Percentiles rank a stretch among this genome's conserved stretches.
Evolutionary conservation across 2,797 vertebrate genomes (phyloP).

Genomic region (Hippoglossus hippoglossus): DNA sequence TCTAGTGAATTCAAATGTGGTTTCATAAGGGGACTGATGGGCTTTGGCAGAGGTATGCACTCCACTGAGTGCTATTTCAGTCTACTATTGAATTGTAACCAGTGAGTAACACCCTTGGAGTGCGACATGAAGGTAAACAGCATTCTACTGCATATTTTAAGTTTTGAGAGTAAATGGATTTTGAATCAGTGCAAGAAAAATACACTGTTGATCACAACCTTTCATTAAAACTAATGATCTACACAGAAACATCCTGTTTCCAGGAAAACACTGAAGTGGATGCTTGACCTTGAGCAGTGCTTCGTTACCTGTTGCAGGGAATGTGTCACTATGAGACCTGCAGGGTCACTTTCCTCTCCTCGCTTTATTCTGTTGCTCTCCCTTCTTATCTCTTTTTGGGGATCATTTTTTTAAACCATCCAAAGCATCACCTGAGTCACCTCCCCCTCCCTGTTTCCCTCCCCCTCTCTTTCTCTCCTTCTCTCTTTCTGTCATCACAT

Average conservation of each 20-base stretch:
- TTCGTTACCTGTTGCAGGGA: slow-evolving; percentile 52
- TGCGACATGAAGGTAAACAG: no score
- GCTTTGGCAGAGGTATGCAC: no score
- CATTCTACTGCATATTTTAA: background rate
- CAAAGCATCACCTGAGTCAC: slow-evolving; percentile 37
- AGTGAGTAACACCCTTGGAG: no score
- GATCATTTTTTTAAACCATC: slow-evolving; percentile 12
- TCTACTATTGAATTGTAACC: no score
- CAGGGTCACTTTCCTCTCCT: background rate
- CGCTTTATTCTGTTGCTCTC: slow-evolving; percentile 1
- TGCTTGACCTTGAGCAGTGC: slow-evolving; percentile 37
- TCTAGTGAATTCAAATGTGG: no score
- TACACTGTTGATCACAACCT: background rate
- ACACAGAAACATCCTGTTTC: background rate
- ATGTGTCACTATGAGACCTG: slow-evolving; percentile 6
- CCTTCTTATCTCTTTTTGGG: slow-evolving; percentile 11
- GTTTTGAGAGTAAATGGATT: slow-evolving; percentile 3
- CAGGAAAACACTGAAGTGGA: slow-evolving; percentile 6
- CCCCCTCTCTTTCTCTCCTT: slow-evolving; percentile 18
- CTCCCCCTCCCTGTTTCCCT: slow-evolving; percentile 12
- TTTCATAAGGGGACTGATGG: no score
- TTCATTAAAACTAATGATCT: background rate
- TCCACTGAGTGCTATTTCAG: no score
- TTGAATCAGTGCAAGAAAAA: background rate
- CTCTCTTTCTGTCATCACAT: slow-evolving; percentile 42